Base-by-base conservation (phyloP, 1,140 invertebrate species). In the Trypoxylus dichotomus region DNA sequence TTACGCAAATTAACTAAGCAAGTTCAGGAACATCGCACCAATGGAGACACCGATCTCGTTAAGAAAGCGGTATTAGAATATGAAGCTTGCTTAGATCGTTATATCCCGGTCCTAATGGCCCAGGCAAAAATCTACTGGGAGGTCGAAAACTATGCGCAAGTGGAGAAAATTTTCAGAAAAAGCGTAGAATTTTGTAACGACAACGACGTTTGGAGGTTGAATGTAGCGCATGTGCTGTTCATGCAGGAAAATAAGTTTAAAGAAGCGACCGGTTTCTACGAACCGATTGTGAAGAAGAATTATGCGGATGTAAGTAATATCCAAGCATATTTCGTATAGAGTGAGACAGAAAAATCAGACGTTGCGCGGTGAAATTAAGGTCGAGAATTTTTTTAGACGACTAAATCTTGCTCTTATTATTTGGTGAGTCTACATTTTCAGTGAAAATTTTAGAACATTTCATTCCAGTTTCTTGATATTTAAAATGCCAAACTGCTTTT, bases 51-150 rank as follows among this genome's bases (percentile, higher is more conserved):
- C 81, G 94, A 94, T 80, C 91, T 94, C 68, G 92, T 97, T 0
- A 96, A 97, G 85, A 94, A 93, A 87, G 93, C 95, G 15, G 93
- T 98, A 0, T 93, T 94, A 82, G 97, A 98, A 85, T 98, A 98
- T 84, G 96, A 98, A 86, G 95, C 97, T 81, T 94, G 94, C 11
- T 87, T 98, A 74, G 96, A 85, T 97, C 91, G 92, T 89, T 96
- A 93, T 80, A 90, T 86, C 76, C 98, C 98, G 0, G 96, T 99
- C 13, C 89, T 99, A 10, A 99, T 99, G 98, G 96, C 97, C 2
- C 97, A 99, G 87, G 97, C 98, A 0, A 99, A 98, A 90, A 98
- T 99, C 80, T 98, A 98, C 83, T 99, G 98, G 98, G 97, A 99
- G 77, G 90, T 96, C 83, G 96, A 98, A 85, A 97, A 99, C 85